phyloP scores from a whole-genome alignment of 2,113 vertebrate genomes.

The Craseonycteris thonglongyai region DNA sequence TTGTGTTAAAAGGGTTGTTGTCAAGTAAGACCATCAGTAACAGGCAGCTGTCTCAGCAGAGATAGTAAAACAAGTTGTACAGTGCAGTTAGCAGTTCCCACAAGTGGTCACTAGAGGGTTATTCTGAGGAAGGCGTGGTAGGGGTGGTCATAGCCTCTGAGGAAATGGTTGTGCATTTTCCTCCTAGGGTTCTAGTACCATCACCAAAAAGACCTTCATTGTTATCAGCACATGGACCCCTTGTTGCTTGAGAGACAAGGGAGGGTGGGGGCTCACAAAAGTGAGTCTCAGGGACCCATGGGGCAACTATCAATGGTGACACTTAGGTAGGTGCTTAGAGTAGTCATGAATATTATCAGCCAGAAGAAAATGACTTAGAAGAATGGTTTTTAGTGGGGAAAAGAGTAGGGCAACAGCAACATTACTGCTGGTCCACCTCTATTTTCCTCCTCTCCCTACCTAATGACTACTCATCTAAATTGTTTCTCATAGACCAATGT shows the following conservation, averaged over 20 bases:
- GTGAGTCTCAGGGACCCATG: too few species aligned
- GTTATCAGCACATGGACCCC: not conserved
- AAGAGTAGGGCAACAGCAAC: too few species aligned
- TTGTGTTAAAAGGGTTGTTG: not conserved
- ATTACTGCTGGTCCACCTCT: too few species aligned
- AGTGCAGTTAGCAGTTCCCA: not conserved
- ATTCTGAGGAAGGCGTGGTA: not conserved
- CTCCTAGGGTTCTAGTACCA: not conserved
- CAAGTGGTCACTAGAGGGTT: fast-evolving
- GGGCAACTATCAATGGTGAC: too few species aligned
- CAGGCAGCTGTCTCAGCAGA: fast-evolving
- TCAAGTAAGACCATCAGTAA: not conserved
- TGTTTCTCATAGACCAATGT: too few species aligned
- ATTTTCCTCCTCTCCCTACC: too few species aligned
- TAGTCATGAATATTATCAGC: too few species aligned
- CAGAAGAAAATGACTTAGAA: too few species aligned
- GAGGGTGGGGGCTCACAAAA: not conserved
- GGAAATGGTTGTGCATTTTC: not conserved
- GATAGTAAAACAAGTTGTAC: not conserved
- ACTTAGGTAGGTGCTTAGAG: too few species aligned
- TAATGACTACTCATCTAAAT: too few species aligned
- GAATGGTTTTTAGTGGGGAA: too few species aligned
- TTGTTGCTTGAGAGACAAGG: not conserved
- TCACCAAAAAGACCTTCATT: not conserved
- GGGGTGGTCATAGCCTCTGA: not conserved